Base-by-base conservation (phyloP, 1,140 invertebrate genomes). In the Bombus ignitus region DNA sequence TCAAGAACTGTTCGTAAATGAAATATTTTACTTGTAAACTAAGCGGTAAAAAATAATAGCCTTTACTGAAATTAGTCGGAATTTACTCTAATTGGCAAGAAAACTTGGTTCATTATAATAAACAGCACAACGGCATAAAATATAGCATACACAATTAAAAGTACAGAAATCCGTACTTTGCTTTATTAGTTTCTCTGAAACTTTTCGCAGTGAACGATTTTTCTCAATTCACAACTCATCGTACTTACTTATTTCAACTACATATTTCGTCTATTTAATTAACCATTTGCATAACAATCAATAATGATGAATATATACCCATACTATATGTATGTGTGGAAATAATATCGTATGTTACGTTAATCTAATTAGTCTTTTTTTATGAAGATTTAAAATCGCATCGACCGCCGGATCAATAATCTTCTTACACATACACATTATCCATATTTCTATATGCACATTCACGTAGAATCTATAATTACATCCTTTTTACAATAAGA, bases 101-200 rank as follows among this genome's bases (percentile, higher is more conserved):
- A 42, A 72, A 72, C 70, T 72, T 42, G 25, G 70, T 72, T 72
- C 70, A 72, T 72, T 72, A 72, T 42, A 72, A 42, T 72, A 72
- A 72, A 72, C 13, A 42, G 25, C 12, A 28, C 25, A 72, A 35
- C 70, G 3, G 70, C 22, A 72, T 72, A 72, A 72, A 72, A 72
- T 72, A 28, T 25, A 72, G 39, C 70, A 42, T 42, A 39, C 18
- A 25, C 39, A 72, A 72, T 72, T 72, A 72, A 72, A 72, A 72
- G 70, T 72, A 72, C 70, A 42, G 70, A 72, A 72, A 72, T 72
- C 22, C 70, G 37, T 42, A 42, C 28, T 32, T 44, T 73, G 9
- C 25, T 37, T 73, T 44, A 42, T n/a, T n/a, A n/a, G 12, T 73
- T 73, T 4, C 42, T 10, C 18, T n/a, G 71, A 73, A 73, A 73